Conservation (phyloP, 1,140 invertebrate species). For the Eumeta japonica region DNA sequence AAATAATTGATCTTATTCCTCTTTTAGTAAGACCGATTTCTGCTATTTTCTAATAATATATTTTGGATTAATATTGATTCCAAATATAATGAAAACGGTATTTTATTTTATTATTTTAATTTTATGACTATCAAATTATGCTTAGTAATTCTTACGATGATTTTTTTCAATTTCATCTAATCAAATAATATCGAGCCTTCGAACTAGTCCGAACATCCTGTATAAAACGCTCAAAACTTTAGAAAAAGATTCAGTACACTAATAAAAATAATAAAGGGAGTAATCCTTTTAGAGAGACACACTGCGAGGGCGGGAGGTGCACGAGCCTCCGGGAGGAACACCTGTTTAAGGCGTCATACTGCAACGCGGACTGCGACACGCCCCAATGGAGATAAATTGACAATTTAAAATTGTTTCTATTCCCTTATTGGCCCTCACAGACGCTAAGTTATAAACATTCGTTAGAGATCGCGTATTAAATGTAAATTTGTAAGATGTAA, state of each 20-base stretch:
- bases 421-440: too few relatives aligned
- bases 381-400: conserved; percentile 24
- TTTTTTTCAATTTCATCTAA: too few relatives aligned
- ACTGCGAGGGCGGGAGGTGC: conserved; percentile 32
- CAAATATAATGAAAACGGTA: too few relatives aligned
- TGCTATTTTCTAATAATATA: too few relatives aligned
- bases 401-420: conserved; percentile 15
- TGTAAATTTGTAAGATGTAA: conserved; percentile 7
- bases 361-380: conserved; percentile 25
- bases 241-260: conserved; percentile 23
- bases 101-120: conserved; percentile 5
- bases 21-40: too few relatives aligned
- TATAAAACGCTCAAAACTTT: conserved; percentile 13
- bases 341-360: conserved; percentile 30
- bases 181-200: too few relatives aligned
- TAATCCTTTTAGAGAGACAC: conserved; percentile 36
- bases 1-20: too few relatives aligned
- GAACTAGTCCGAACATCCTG: conserved; percentile 12
- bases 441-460: conserved; percentile 1
- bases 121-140: background rate
- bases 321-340: conserved; percentile 29
- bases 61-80: too few relatives aligned
- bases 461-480: conserved; percentile 3
- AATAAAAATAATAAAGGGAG: conserved; percentile 46
- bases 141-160: background rate